phyloP scores from a whole-genome alignment of 2,888 invertebrate species.

The Sinhomidia bicolor region DNA sequence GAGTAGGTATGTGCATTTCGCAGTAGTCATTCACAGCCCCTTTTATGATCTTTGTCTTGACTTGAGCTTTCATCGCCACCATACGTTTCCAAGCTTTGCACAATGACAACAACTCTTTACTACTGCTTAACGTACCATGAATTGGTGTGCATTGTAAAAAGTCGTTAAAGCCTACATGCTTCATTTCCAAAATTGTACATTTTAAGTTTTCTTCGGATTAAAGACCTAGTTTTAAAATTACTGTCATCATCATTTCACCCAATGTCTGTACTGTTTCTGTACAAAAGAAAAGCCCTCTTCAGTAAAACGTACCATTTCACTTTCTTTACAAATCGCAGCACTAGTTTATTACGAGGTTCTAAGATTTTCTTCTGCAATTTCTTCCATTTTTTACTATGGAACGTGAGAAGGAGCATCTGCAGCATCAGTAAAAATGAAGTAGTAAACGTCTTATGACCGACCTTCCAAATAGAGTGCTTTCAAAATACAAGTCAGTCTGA shows the following conservation, averaged over 20 bases:
- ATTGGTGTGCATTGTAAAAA: constrained; percentile 23
- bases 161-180: constrained; percentile 57
- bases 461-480: too few relatives aligned
- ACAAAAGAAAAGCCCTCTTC: neutral
- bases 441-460: neutral
- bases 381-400: neutral
- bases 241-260: constrained; percentile 30
- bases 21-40: neutral
- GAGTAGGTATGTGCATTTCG: neutral
- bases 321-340: constrained; percentile 27
- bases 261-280: constrained; percentile 7
- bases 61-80: neutral
- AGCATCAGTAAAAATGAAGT: neutral
- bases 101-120: neutral
- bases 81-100: neutral
- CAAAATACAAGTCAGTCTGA: neutral
- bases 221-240: constrained; percentile 49
- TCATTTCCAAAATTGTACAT: constrained; percentile 61
- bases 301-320: neutral
- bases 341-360: constrained; percentile 14
- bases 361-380: constrained; percentile 39
- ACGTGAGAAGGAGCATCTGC: constrained; percentile 48
- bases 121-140: constrained; percentile 48
- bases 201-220: constrained; percentile 1
- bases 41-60: neutral